Evolutionary conservation across 2,797 vertebrate species (phyloP).

Genomic region (Urophycis tenuis): DNA sequence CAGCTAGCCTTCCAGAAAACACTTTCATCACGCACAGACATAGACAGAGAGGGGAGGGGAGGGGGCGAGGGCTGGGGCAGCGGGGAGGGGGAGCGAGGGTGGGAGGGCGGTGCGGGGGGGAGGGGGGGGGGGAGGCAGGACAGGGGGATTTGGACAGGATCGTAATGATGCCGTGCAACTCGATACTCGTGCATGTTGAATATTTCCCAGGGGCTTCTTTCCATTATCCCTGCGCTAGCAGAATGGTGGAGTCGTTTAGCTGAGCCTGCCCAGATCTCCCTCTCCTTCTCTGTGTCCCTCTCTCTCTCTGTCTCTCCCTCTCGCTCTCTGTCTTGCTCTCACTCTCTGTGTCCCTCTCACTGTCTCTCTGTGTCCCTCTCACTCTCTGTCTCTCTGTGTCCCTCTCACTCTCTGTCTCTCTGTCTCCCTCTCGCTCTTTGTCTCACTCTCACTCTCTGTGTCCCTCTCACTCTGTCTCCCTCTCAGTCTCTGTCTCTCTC

Average conservation of each 20-base stretch:
- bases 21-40: slow-evolving; percentile 52
- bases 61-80: slow-evolving; percentile 34
- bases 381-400: slow-evolving; percentile 31
- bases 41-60: slow-evolving; percentile 24
- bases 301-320: slow-evolving; percentile 25
- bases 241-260: slow-evolving; percentile 68
- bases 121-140: slow-evolving; percentile 42
- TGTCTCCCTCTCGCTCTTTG: slow-evolving; percentile 5
- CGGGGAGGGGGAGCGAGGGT: slow-evolving; percentile 40
- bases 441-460: neutral
- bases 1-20: slow-evolving; percentile 56
- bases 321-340: neutral
- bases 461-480: neutral
- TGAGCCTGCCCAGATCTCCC: slow-evolving; percentile 58
- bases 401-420: slow-evolving; percentile 35
- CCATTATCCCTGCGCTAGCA: slow-evolving; percentile 73
- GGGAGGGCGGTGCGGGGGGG: slow-evolving; percentile 41
- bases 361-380: slow-evolving; percentile 30
- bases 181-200: slow-evolving; percentile 75
- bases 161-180: slow-evolving; percentile 71
- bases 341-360: slow-evolving; percentile 19
- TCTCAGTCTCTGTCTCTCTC: slow-evolving; percentile 4
- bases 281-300: slow-evolving; percentile 7
- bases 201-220: slow-evolving; percentile 79
- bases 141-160: slow-evolving; percentile 58